Conservation (phyloP, 2,797 vertebrate genomes). For the Nannoperca australis region DNA sequence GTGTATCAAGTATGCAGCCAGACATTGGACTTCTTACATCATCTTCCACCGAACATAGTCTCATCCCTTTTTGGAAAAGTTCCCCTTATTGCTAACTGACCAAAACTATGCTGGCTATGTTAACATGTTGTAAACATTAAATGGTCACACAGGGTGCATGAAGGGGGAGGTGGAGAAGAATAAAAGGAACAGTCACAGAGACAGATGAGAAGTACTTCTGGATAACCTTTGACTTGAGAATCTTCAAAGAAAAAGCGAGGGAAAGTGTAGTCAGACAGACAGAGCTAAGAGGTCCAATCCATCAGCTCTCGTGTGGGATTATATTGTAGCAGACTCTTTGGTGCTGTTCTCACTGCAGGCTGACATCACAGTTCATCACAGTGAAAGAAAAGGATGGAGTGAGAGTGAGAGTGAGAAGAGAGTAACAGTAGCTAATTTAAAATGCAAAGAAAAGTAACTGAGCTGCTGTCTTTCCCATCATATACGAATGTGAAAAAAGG, state of each 20-base stretch:
- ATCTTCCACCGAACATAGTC: constrained; percentile 47
- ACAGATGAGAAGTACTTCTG: not conserved
- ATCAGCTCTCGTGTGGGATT: constrained; percentile 44
- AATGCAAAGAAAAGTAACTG: not conserved
- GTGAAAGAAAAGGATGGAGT: constrained; percentile 11
- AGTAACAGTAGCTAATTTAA: not conserved
- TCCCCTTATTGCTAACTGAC: constrained; percentile 43
- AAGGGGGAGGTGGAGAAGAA: too few relatives aligned
- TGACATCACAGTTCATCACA: constrained; percentile 33
- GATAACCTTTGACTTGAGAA: constrained; percentile 10
- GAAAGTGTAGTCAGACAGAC: constrained; percentile 24
- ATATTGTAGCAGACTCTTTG: constrained; percentile 21
- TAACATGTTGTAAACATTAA: constrained; percentile 63
- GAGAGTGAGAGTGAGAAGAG: constrained; percentile 8
- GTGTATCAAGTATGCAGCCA: constrained; percentile 6
- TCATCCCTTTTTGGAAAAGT: constrained; percentile 69
- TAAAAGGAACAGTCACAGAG: not conserved
- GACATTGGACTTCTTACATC: constrained; percentile 36
- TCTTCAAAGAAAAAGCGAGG: not conserved
- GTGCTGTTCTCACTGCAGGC: constrained; percentile 17
- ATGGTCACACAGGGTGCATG: constrained; percentile 14
- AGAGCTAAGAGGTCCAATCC: constrained; percentile 40
- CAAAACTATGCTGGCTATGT: constrained; percentile 61
- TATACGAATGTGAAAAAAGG: not conserved
- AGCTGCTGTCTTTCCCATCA: not conserved